Percentiles rank a stretch among this genome's conserved stretches.
Evolutionary conservation across 2,888 invertebrate species (phyloP).

Genomic region (Operophtera brumata): DNA sequence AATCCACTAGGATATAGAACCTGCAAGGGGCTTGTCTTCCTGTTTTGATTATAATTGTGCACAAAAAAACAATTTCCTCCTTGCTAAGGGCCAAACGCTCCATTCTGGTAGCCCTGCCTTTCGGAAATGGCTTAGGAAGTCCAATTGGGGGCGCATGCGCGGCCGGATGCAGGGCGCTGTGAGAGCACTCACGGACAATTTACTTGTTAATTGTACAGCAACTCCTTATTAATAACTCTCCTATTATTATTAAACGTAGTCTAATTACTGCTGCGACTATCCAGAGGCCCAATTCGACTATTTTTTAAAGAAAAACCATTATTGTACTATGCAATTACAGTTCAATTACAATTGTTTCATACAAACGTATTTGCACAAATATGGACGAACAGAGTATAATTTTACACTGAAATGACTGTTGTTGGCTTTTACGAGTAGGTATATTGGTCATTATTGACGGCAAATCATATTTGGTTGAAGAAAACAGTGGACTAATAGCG

Average conservation of each 20-base stretch:
- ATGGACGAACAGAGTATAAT: too few relatives aligned
- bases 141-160: conserved; percentile 73
- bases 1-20: too few relatives aligned
- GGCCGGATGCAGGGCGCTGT: conserved; percentile 72
- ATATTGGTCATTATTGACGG: too few relatives aligned
- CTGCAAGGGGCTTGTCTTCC: background rate
- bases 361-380: too few relatives aligned
- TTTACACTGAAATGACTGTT: too few relatives aligned
- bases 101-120: conserved; percentile 42
- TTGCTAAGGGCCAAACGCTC: conserved; percentile 29
- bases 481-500: too few relatives aligned
- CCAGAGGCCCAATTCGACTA: too few relatives aligned
- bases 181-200: conserved; percentile 67
- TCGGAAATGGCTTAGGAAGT: conserved; percentile 79
- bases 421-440: too few relatives aligned
- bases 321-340: too few relatives aligned
- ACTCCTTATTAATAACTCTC: conserved; percentile 17
- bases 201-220: conserved; percentile 55
- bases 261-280: conserved; percentile 9
- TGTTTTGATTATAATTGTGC: background rate
- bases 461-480: too few relatives aligned
- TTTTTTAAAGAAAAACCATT: too few relatives aligned
- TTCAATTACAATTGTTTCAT: too few relatives aligned
- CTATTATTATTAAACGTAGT: conserved; percentile 25
- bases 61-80: conserved; percentile 23